A percentile compares a stretch with the other conserved stretches of the same genome.
Evolutionary conservation across 92 coral and sea anemone species (phyloP).

Genomic region (Galaxea fascicularis): DNA sequence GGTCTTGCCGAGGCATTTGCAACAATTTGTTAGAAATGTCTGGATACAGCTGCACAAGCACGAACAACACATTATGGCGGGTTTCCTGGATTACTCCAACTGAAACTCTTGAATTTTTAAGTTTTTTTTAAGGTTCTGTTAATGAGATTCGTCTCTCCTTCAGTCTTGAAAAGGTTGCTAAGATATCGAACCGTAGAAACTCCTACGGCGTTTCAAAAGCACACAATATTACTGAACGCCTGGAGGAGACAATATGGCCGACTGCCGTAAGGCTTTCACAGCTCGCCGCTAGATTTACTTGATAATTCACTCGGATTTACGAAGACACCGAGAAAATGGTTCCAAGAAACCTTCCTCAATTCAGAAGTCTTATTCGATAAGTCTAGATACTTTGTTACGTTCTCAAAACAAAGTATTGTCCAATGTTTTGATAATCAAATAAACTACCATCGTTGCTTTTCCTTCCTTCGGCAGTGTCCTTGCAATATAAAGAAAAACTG

Average conservation of each 20-base stretch:
- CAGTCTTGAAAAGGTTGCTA: background rate
- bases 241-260: constrained; percentile 38
- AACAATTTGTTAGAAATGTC: constrained; percentile 54
- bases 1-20: constrained; percentile 85
- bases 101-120: background rate
- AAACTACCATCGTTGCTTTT: constrained; percentile 6
- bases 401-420: background rate
- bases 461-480: background rate
- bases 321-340: background rate
- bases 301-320: constrained; percentile 1
- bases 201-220: background rate
- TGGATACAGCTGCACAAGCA: constrained; percentile 68
- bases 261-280: constrained; percentile 28
- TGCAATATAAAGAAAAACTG: background rate
- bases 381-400: background rate
- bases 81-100: constrained; percentile 5
- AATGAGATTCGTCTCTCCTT: background rate
- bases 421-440: constrained; percentile 32
- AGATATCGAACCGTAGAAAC: no score
- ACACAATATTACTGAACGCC: background rate
- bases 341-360: background rate
- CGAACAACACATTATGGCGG: constrained; percentile 43
- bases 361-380: background rate
- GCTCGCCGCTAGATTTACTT: background rate
- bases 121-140: background rate